Base-by-base conservation (phyloP, 2,888 invertebrate species). In the Lasioglossum morio region DNA sequence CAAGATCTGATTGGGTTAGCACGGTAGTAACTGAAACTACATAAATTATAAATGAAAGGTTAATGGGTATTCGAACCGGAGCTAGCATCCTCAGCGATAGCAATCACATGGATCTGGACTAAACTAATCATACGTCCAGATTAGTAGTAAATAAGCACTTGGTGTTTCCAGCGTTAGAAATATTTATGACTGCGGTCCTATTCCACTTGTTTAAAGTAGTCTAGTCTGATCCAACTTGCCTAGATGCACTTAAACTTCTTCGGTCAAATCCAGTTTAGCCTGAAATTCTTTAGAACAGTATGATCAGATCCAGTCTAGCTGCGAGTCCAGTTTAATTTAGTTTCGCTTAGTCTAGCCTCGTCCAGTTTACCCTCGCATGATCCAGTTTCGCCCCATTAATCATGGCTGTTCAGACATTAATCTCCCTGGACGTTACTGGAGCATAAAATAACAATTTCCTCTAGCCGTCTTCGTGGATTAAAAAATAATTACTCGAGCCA, bases 351-450 rank as follows among this genome's bases (percentile, higher is more conserved):
- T 60, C 27, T 27, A 60, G 60, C 5, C 27, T 27, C 27, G 27
- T 60, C 60, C 60, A 27, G 60, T 60, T 60, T 60, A 14, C 60
- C 60, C 60, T 60, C 27, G 60, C 60, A 14, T 60, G 60, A 60
- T 60, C 60, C 60, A 60, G 60, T 60, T 60, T 27, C 14, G 60
- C 60, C 23, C 27, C 60, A 60, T 27, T 27, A 1, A 27, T 60
- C 60, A 27, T 5, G 27, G 27, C 27, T 14, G 27, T 27, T 12
- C 14, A 14, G 27, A 60, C 14, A 60, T 60, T 60, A 60, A 60
- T 60, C 60, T 14, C 14, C 60, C 60, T 14, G 27, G 27, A 27
- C 60, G 60, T 60, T 60, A 60, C 27, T 27, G 60, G 60, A 60
- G 27, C 60, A 60, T 60, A 12, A 27, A 27, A 60, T 60, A 27